These are phyloP conservation scores for Sitobion miscanthi DNA, from an alignment of 1,140 invertebrate genomes.

Conservation along the genomic window DNA sequence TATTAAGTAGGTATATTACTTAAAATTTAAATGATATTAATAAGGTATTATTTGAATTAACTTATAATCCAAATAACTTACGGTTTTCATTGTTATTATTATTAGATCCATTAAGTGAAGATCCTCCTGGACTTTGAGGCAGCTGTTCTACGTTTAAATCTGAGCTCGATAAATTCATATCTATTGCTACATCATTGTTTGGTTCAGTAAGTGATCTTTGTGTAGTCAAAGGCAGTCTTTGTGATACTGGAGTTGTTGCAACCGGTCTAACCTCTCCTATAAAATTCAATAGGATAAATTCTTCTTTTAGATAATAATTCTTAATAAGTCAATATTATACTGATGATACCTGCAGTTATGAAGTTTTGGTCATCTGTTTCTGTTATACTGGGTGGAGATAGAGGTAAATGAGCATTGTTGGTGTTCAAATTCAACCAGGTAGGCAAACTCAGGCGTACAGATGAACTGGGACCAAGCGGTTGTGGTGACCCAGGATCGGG, in stretches of 20 bases:
- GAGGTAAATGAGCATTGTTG: constrained; percentile 33
- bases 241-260: constrained; percentile 39
- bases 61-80: background rate
- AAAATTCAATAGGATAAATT: background rate
- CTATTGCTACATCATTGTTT: constrained; percentile 47
- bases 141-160: constrained; percentile 59
- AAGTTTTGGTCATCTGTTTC: constrained; percentile 61
- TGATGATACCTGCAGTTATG: constrained; percentile 57
- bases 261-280: constrained; percentile 14
- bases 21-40: background rate
- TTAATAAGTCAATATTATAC: background rate
- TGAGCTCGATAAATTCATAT: constrained; percentile 57
- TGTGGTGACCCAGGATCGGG: constrained; percentile 47
- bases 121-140: constrained; percentile 57
- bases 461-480: constrained; percentile 27
- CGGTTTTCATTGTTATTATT: constrained; percentile 55
- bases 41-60: background rate
- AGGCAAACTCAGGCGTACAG: constrained; percentile 44
- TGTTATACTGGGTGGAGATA: constrained; percentile 58
- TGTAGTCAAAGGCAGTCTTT: constrained; percentile 33
- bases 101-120: constrained; percentile 61
- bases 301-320: background rate
- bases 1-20: too few species aligned
- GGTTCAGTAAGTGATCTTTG: background rate
- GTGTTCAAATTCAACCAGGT: constrained; percentile 39